Base-by-base conservation (phyloP, 2,888 invertebrate genomes). In the Herminia tarsipennalis region DNA sequence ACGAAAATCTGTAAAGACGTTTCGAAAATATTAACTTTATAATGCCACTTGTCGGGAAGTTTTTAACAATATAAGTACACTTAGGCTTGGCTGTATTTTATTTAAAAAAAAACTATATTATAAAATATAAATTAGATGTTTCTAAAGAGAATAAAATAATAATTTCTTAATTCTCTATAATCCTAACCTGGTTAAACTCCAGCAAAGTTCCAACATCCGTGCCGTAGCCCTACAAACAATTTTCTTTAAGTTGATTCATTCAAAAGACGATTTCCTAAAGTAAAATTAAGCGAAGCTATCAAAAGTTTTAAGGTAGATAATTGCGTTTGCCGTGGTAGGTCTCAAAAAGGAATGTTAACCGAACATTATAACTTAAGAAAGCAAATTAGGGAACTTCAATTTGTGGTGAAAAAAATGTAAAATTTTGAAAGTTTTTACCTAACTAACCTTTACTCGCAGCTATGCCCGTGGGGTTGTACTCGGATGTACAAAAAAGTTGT, bases 321-420 rank as follows among this genome's bases (percentile, higher is more conserved):
- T 70, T 70, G 59, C 55, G 61, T 71, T 67, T 56, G 54, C 62
- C 60, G 43, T 49, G 51, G 60, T 61, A 58, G 58, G 61, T 61
- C 68, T 51, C 57, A 60, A 72, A 71, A 68, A 64, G 70, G 53
- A 73, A 76, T 77, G 69, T 71, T 71, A 65, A 71, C 70, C 65
- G 65, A 67, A 69, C 50, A 66, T 66, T 64, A 55, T 50, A 62
- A 62, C 50, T 65, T 62, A 41, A 13, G 21, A 48, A 62, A 50
- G 52, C 50, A 65, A 65, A 65, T 65, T 62, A 48, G 41, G 40
- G 44, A 56, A 61, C 39, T 62, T 60, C 38, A 47, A 39, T 60
- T 35, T 49, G 46, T 42, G 46, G 22, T 29, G 21, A 6, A 10
- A 21, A 34, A 28, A 13, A 6, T 28, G n/a, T n/a, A n/a, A n/a